These are phyloP conservation scores for Riparia riparia DNA, from an alignment of 2,113 vertebrate species.

Conservation along the genomic window DNA sequence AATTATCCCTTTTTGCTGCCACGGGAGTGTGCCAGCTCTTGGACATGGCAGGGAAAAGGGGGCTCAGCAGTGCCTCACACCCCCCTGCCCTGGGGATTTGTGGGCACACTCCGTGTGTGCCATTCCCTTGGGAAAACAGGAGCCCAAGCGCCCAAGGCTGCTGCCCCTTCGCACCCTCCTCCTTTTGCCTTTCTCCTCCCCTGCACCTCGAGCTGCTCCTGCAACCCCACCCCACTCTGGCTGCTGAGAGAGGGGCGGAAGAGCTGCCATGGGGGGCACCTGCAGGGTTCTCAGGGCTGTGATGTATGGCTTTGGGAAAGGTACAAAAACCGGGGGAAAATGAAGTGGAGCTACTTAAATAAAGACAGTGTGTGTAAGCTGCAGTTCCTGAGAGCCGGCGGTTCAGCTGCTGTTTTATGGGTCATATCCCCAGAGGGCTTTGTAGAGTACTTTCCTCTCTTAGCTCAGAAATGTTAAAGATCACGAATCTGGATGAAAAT, in stretches of 20 bases:
- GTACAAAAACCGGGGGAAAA: background rate
- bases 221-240: background rate
- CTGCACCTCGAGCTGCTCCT: background rate
- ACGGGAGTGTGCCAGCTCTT: accelerated
- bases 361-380: background rate
- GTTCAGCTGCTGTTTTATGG: background rate
- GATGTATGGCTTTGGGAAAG: background rate
- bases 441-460: background rate
- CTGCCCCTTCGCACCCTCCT: background rate
- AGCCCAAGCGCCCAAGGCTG: background rate
- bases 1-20: background rate
- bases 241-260: background rate
- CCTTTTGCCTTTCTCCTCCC: background rate
- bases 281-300: background rate
- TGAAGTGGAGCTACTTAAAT: background rate
- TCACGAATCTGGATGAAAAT: background rate
- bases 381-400: background rate
- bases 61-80: background rate
- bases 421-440: background rate
- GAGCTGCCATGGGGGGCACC: accelerated
- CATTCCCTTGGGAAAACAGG: background rate
- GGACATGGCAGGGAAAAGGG: accelerated
- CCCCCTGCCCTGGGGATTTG: background rate
- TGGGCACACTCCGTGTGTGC: accelerated
- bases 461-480: background rate